Conservation (phyloP, 2,113 vertebrate species). For the Larimichthys polyactis region DNA sequence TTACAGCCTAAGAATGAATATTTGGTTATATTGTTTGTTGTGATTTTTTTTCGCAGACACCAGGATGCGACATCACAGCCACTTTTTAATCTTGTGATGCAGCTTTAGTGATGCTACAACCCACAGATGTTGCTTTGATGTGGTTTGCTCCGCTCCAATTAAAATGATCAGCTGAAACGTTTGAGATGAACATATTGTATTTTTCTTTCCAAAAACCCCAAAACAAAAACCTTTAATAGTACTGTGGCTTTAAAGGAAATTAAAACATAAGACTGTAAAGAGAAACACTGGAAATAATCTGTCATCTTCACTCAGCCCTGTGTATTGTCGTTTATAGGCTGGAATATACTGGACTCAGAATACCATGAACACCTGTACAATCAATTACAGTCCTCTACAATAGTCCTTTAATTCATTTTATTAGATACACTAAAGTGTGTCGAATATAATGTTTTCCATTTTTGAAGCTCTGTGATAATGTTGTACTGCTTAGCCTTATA, state of each 20-base stretch:
- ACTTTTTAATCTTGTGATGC: conserved; percentile 14
- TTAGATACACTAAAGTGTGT: not conserved
- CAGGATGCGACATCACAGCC: not conserved
- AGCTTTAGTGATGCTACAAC: conserved; percentile 1
- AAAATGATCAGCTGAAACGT: conserved; percentile 18
- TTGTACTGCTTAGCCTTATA: not conserved
- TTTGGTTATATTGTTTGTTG: not conserved
- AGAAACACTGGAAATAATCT: not conserved
- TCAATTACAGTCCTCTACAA: not conserved
- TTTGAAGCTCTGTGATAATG: not conserved
- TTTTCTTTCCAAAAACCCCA: not conserved
- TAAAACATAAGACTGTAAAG: not conserved
- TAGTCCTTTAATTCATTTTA: not conserved
- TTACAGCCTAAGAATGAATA: conserved; percentile 33
- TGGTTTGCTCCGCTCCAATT: conserved; percentile 14
- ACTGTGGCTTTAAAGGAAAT: conserved; percentile 2
- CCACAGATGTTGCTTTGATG: conserved; percentile 48
- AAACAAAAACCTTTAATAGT: not conserved
- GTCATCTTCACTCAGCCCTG: not conserved
- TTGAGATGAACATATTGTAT: conserved; percentile 17
- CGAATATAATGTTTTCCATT: not conserved
- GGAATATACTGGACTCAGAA: not conserved
- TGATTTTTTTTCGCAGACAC: not conserved
- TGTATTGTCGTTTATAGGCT: not conserved
- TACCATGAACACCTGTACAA: not conserved